Base-by-base conservation (phyloP, 2,888 invertebrate species). In the Xestoiulus laeticollis region DNA sequence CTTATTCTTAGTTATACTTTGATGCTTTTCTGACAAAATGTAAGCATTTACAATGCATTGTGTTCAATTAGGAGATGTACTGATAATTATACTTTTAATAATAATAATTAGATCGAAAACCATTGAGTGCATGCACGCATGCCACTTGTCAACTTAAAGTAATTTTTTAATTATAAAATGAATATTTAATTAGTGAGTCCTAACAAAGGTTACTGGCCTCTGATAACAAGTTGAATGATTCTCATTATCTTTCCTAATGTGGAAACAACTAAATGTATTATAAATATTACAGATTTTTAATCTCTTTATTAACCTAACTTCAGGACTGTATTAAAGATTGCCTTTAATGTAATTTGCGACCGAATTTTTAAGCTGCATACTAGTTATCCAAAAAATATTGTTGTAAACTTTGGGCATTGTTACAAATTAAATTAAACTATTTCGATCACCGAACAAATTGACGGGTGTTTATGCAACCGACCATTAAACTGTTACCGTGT, bases 201-300 rank as follows among this genome's bases (percentile, higher is more conserved):
- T 26, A 68, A 68, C 68, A 68, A 68, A 68, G 68, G 68, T 68
- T 68, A 68, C 68, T 68, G 68, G 26, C 68, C 68, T 68, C 68
- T 68, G 68, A 68, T 26, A 68, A 68, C 68, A 68, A 68, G 68
- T 68, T 68, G 68, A 68, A 68, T 68, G 68, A 68, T 68, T 68
- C 68, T n/a, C 44, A 44, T 0, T 44, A 44, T 44, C 0, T 44
- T 44, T 44, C 44, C 8, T 44, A 44, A 44, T 44, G 14, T 44
- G 43, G 5, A 43, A 43, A 43, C 43, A 43, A 8, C 6, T 43
- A 43, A 43, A 5, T 43, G 43, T 43, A n/a, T n/a, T n/a, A n/a
- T n/a, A n/a, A n/a, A n/a, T n/a, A n/a, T n/a, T n/a, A n/a, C n/a
- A n/a, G n/a, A n/a, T n/a, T n/a, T n/a, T n/a, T n/a, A n/a, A n/a